phyloP scores from a whole-genome alignment of 1,140 invertebrate species.

The Tachypleus tridentatus region DNA sequence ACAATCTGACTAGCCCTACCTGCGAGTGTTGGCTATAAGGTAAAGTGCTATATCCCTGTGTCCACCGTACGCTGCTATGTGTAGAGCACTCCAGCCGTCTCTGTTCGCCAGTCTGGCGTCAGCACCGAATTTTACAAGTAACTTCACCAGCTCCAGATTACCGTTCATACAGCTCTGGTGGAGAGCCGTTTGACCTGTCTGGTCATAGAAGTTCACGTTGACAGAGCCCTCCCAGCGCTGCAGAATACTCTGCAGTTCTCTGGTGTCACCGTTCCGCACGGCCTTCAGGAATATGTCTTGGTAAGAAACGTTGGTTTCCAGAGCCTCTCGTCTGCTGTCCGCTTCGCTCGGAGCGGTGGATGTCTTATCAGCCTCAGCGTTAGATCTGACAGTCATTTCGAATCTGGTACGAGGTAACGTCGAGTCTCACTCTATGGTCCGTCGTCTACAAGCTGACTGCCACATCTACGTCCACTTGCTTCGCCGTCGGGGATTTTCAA shows the following conservation, averaged over 20 bases:
- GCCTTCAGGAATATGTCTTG: slow-evolving; percentile 34
- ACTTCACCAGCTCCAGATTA: slow-evolving; percentile 40
- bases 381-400: neutral
- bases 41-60: slow-evolving; percentile 38
- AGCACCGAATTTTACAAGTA: slow-evolving; percentile 40
- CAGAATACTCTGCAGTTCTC: slow-evolving; percentile 31
- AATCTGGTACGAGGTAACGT: neutral
- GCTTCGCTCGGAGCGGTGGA: neutral
- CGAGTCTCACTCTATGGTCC: slow-evolving; percentile 1
- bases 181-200: slow-evolving; percentile 39
- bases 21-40: slow-evolving; percentile 27
- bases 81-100: slow-evolving; percentile 42
- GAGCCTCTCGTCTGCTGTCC: slow-evolving; percentile 12
- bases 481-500: neutral
- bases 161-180: slow-evolving; percentile 40
- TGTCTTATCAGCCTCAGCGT: neutral
- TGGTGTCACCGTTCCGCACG: slow-evolving; percentile 33
- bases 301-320: slow-evolving; percentile 20
- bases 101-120: slow-evolving; percentile 38
- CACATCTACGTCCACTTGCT: slow-evolving; percentile 11
- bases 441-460: neutral
- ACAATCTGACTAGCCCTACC: slow-evolving; percentile 3
- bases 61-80: slow-evolving; percentile 40
- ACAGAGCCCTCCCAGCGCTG: slow-evolving; percentile 29
- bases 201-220: slow-evolving; percentile 38